Conservation (phyloP, 2,888 invertebrate genomes). For the Luffia ferchaultella region DNA sequence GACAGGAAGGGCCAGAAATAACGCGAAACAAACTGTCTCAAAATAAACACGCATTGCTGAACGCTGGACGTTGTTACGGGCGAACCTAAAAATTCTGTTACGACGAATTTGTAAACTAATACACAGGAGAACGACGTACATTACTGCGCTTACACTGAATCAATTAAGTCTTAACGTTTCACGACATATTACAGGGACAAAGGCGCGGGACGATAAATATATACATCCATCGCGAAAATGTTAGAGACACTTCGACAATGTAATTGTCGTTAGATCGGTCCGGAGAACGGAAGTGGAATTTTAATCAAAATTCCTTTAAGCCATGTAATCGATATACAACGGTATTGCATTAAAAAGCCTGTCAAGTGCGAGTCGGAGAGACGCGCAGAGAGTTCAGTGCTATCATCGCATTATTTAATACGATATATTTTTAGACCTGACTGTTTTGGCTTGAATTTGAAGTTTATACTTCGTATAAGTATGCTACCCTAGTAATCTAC, state of each 20-base stretch:
- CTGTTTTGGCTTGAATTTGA: not conserved
- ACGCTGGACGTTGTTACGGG: not conserved
- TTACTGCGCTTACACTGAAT: not conserved
- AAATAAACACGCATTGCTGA: conserved; percentile 36
- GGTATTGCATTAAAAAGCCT: not conserved
- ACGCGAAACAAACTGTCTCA: conserved; percentile 55
- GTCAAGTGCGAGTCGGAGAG: not conserved
- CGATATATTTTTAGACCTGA: not conserved
- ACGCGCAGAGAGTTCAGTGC: not conserved
- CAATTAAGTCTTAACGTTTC: not conserved
- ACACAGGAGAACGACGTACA: no score
- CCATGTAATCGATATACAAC: not conserved
- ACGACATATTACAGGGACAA: not conserved
- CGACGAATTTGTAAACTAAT: not conserved
- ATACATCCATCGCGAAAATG: not conserved
- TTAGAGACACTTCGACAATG: not conserved
- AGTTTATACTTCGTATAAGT: not conserved
- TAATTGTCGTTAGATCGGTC: not conserved
- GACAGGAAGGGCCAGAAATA: conserved; percentile 58
- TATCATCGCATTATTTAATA: not conserved
- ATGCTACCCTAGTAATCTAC: not conserved
- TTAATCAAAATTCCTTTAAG: not conserved
- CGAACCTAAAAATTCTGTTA: not conserved
- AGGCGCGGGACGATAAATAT: not conserved
- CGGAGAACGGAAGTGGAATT: not conserved